Conservation (phyloP, 1,140 invertebrate genomes). For the Bombus affinis region DNA sequence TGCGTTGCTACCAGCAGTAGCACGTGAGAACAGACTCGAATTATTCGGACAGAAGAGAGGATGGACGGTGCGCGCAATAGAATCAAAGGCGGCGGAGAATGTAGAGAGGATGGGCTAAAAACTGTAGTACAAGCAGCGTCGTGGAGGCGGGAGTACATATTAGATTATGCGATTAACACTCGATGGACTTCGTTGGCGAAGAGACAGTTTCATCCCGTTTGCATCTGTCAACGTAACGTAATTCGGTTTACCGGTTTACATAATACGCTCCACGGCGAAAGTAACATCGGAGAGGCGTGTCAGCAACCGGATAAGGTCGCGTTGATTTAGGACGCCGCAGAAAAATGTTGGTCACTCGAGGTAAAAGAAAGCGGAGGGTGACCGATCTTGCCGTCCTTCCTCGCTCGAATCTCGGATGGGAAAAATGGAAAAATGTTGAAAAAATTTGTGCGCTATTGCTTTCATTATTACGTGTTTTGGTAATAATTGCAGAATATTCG, state of each 20-base stretch:
- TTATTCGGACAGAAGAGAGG: conserved; percentile 6
- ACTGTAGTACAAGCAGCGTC: background rate
- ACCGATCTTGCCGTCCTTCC: no score
- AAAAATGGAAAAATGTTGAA: background rate
- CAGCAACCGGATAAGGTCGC: background rate
- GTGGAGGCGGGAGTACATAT: conserved; percentile 15
- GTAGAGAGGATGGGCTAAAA: background rate
- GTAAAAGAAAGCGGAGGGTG: background rate
- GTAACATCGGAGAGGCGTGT: background rate
- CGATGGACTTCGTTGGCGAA: conserved; percentile 24
- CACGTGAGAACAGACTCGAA: conserved; percentile 33
- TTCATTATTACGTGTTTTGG: background rate
- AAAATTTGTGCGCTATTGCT: background rate
- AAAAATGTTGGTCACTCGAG: background rate
- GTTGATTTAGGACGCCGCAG: background rate
- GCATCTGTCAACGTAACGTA: conserved; percentile 37
- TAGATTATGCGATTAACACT: conserved; percentile 51
- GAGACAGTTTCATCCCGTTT: conserved; percentile 29
- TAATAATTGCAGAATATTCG: background rate
- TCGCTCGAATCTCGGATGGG: no score
- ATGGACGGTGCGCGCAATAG: background rate
- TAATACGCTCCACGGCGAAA: conserved; percentile 13
- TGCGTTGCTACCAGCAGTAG: background rate
- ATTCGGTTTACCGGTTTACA: conserved; percentile 22
- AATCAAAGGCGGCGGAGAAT: background rate